These are phyloP conservation scores for Sylvia atricapilla DNA, from an alignment of 2,113 vertebrate species.

Conservation along the genomic window DNA sequence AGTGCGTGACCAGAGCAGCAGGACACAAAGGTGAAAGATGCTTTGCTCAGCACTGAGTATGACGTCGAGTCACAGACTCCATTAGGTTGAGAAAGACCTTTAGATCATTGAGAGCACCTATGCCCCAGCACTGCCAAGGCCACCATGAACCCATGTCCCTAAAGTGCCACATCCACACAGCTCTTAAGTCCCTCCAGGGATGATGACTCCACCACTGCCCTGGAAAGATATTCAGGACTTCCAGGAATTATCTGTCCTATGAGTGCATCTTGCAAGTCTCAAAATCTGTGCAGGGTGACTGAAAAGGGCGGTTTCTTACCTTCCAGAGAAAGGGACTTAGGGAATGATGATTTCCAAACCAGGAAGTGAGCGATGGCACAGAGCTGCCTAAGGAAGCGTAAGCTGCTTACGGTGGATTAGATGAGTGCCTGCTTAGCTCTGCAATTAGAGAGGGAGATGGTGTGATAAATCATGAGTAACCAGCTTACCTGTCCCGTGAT, in stretches of 20 bases:
- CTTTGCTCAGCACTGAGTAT: background rate
- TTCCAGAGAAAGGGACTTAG: background rate
- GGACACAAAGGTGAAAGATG: background rate
- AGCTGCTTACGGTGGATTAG: slow-evolving; percentile 36
- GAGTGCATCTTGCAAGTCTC: background rate
- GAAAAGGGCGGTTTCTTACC: background rate
- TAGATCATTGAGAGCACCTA: background rate
- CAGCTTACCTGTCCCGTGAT: slow-evolving; percentile 45
- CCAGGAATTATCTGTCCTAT: background rate
- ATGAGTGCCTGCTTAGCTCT: slow-evolving; percentile 33
- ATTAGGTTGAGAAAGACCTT: background rate
- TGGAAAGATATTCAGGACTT: background rate
- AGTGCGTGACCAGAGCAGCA: background rate
- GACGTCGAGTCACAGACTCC: background rate
- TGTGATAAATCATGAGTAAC: slow-evolving; percentile 22
- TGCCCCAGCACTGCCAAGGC: background rate
- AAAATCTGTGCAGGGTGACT: background rate
- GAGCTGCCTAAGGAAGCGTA: background rate
- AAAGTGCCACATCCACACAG: background rate
- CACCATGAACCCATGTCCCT: background rate
- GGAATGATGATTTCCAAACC: background rate
- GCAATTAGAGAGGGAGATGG: slow-evolving; percentile 41
- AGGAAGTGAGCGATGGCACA: background rate
- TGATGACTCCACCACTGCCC: background rate
- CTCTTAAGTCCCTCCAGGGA: background rate